Evolutionary conservation across 2,113 vertebrate genomes (phyloP).

Genomic region (Micromys minutus): DNA sequence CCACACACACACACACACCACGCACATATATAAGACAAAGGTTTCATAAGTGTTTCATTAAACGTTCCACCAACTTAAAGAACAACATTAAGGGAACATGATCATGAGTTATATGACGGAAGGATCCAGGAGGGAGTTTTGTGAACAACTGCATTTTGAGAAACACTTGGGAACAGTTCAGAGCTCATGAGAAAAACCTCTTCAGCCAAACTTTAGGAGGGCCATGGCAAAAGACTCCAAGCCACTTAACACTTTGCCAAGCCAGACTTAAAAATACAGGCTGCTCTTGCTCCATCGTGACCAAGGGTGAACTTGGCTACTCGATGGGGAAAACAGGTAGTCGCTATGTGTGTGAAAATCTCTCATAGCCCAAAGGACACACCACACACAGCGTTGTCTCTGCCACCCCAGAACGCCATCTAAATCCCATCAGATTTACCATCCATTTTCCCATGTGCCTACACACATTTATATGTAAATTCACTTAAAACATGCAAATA

Average conservation of each 20-base stretch:
- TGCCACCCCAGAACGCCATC: neutral
- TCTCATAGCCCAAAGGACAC: neutral
- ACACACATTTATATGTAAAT: neutral
- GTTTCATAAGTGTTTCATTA: slow-evolving; percentile 10
- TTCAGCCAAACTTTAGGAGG: neutral
- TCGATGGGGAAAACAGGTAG: neutral
- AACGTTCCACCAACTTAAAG: neutral
- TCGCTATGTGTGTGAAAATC: neutral
- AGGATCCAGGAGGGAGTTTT: neutral
- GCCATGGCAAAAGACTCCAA: neutral
- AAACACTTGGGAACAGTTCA: neutral
- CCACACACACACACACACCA: neutral
- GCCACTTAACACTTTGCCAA: neutral
- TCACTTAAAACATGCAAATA: neutral
- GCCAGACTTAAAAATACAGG: neutral
- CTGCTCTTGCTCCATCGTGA: neutral
- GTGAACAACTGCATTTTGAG: neutral
- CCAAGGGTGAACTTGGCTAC: neutral
- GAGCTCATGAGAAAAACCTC: neutral
- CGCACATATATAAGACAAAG: neutral
- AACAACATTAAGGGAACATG: neutral
- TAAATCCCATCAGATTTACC: neutral
- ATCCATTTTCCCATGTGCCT: neutral
- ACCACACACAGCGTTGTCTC: neutral
- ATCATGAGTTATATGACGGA: neutral